Evolutionary conservation across 2,113 vertebrate species (phyloP).

Genomic region (Synodontis membranacea): DNA sequence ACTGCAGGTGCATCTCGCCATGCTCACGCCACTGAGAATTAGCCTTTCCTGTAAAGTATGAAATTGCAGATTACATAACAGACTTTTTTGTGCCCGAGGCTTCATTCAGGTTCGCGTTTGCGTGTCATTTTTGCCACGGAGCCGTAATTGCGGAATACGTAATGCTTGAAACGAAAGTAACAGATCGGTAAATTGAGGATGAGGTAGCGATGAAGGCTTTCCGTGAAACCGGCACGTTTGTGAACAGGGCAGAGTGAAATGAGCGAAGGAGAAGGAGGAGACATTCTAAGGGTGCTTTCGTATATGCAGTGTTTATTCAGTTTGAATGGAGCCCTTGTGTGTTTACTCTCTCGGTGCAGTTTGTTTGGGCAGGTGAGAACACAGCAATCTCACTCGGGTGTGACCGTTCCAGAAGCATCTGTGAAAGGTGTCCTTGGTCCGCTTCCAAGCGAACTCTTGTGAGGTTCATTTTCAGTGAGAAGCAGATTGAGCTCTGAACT

Average conservation of each 20-base stretch:
- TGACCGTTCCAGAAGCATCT: neutral
- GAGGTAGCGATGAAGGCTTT: neutral
- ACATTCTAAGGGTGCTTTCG: neutral
- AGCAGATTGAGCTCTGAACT: neutral
- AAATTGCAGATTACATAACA: neutral
- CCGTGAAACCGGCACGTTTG: neutral
- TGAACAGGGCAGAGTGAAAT: neutral
- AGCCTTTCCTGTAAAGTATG: neutral
- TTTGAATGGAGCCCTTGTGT: neutral
- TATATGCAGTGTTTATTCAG: neutral
- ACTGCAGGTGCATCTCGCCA: slow-evolving; percentile 80
- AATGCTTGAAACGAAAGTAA: neutral
- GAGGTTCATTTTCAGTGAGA: neutral
- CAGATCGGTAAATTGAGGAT: neutral
- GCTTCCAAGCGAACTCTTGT: neutral
- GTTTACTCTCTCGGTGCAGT: neutral
- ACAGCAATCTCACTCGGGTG: slow-evolving; percentile 9
- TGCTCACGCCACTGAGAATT: neutral
- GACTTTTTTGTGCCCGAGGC: neutral
- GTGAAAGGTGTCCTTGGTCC: slow-evolving; percentile 20
- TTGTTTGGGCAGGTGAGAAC: slow-evolving; percentile 22
- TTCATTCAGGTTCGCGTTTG: neutral
- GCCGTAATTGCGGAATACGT: neutral
- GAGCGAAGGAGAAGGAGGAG: neutral
- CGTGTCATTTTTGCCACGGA: neutral